These are phyloP conservation scores for Bombus sibiricus DNA, from an alignment of 1,140 invertebrate genomes.

Conservation along the genomic window DNA sequence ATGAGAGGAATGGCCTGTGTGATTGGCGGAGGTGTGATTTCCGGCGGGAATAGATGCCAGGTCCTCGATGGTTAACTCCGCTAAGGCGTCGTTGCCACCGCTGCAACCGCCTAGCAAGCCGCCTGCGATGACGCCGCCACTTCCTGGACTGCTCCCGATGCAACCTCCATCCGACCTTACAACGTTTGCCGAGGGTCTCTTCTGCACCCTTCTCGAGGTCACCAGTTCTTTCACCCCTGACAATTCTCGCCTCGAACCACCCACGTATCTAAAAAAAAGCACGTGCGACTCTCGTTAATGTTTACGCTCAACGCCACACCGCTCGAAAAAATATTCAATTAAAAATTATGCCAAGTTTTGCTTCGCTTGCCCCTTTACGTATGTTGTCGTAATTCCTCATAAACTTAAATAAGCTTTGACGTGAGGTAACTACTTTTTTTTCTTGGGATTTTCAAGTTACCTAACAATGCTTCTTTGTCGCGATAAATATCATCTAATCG, in stretches of 20 bases:
- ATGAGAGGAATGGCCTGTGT: constrained; percentile 79
- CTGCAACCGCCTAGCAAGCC: constrained; percentile 78
- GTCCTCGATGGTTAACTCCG: constrained; percentile 80
- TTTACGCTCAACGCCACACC: neutral
- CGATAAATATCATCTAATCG: too few relatives aligned
- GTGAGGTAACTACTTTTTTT: too few relatives aligned
- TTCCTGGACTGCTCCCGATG: constrained; percentile 55
- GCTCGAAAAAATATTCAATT: too few relatives aligned
- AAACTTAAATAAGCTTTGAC: too few relatives aligned
- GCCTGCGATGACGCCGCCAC: constrained; percentile 59
- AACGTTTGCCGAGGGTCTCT: constrained; percentile 72
- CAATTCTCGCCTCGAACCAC: constrained; percentile 75
- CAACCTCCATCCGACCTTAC: constrained; percentile 72
- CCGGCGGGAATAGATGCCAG: constrained; percentile 80
- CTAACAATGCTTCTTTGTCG: too few relatives aligned
- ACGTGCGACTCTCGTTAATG: constrained; percentile 13
- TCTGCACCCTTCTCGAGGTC: constrained; percentile 76
- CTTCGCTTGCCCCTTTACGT: too few relatives aligned
- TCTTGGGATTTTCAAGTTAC: too few relatives aligned
- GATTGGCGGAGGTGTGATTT: constrained; percentile 77
- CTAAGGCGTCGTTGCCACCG: constrained; percentile 80
- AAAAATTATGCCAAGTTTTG: too few relatives aligned
- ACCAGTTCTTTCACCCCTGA: constrained; percentile 78
- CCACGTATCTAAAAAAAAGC: constrained; percentile 73
- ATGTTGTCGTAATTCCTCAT: too few relatives aligned